A percentile compares a stretch with the other conserved stretches of the same genome.
phyloP scores from a whole-genome alignment of 2,888 invertebrate genomes.

The Ceriagrion tenellum region DNA sequence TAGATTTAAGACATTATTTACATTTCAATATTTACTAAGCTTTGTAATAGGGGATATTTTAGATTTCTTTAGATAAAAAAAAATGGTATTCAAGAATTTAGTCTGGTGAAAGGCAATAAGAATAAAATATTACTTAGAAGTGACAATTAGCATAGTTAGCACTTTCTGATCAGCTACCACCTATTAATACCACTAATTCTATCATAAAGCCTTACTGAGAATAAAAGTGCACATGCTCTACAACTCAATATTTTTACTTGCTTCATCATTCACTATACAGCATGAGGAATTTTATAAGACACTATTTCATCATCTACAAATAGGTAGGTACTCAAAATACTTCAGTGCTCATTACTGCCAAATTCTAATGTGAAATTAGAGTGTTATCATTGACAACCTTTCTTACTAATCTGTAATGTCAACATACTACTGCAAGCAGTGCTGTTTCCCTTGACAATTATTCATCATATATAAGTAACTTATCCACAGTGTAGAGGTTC shows the following conservation, averaged over 20 bases:
- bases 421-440: constrained; percentile 7
- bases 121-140: too few species aligned
- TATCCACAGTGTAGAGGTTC: not conserved
- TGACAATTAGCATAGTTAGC: not conserved
- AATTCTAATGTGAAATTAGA: not conserved
- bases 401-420: not conserved
- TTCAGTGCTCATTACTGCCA: constrained; percentile 8
- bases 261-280: not conserved
- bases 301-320: not conserved
- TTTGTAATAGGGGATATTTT: too few species aligned
- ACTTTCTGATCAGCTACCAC: not conserved
- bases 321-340: not conserved
- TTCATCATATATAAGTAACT: not conserved
- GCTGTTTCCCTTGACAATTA: not conserved
- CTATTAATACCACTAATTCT: not conserved
- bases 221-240: not conserved
- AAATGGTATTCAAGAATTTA: too few species aligned
- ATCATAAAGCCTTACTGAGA: not conserved
- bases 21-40: too few species aligned
- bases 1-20: too few species aligned
- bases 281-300: not conserved
- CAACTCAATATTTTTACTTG: not conserved
- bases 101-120: too few species aligned
- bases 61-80: too few species aligned
- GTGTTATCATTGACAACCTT: not conserved